Evolutionary conservation across 2,888 invertebrate species (phyloP).

Genomic region (Hyalella azteca): DNA sequence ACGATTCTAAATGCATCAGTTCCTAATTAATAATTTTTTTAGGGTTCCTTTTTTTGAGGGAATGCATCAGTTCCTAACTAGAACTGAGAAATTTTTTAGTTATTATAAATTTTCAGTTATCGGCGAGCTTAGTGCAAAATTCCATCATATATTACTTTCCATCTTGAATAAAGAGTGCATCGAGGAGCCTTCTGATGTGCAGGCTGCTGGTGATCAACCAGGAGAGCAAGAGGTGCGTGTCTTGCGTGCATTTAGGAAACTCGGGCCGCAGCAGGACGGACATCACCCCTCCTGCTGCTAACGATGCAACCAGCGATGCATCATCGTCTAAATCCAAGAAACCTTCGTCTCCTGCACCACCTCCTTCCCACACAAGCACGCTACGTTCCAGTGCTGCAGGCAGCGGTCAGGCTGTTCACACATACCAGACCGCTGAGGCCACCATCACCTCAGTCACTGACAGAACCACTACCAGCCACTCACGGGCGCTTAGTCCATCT

Average conservation of each 20-base stretch:
- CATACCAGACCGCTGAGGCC: background rate
- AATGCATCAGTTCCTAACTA: no score
- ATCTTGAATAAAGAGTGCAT: background rate
- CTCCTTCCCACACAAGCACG: background rate
- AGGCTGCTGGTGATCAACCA: conserved; percentile 54
- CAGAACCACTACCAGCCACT: no score
- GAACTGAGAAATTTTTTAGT: no score
- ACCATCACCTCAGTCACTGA: background rate
- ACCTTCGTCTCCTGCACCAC: background rate
- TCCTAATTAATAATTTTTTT: no score
- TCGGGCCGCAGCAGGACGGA: background rate
- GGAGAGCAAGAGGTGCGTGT: conserved; percentile 53
- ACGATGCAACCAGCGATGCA: background rate
- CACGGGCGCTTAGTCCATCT: background rate
- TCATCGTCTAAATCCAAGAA: background rate
- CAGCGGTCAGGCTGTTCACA: background rate
- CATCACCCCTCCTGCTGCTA: background rate
- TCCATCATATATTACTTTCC: background rate
- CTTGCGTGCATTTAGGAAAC: conserved; percentile 51
- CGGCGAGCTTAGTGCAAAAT: background rate
- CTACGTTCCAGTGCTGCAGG: background rate
- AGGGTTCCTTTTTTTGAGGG: no score
- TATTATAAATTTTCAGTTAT: background rate
- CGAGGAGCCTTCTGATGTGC: background rate
- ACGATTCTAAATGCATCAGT: no score